Base-by-base conservation (phyloP, 2,888 invertebrate species). In the Agonum fuliginosum region DNA sequence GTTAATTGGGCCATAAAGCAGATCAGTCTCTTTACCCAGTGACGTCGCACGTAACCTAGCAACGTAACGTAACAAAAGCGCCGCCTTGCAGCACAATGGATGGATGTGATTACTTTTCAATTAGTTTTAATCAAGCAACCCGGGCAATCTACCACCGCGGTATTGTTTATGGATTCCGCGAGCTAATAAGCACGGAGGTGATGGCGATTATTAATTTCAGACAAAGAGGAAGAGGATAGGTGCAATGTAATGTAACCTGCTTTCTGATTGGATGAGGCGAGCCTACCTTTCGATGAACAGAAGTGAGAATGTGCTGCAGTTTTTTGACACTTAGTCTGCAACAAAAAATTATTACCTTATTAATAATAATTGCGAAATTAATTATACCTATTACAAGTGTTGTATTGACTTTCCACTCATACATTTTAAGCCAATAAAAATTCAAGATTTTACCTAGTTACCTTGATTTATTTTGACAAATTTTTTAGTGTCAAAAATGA, bases 91-190 rank as follows among this genome's bases (percentile, higher is more conserved):
- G 8, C 58, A 62, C 75, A 75, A 75, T 75, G 67, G 62, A 75
- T 75, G 75, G 48, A 75, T 75, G 75, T 75, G 75, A 75, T 75
- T 75, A 75, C 65, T 75, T 75, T 75, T 75, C 75, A 75, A 75
- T 75, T 75, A 75, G 75, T 75, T 75, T 75, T 75, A 75, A 75
- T 75, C 75, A 75, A 75, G 75, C 17, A 62, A 62, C 51, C 34
- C 48, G 17, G 6, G 67, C 75, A 62, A 75, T 37, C 75, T 51
- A 67, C 67, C 70, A 70, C 70, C 27, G 20, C 17, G 12, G 22
- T 70, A 70, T 70, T 70, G 48, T 70, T 70, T 70, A 70, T 70
- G 27, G 27, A 46, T 70, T 19, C 70, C 19, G 27, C 12, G 12
- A 46, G 46, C 48, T 14, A 70, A 70, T 70, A 41, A 46, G 70